Evolutionary conservation across 2,888 invertebrate species (phyloP).

Genomic region (Chrysodeixis includens): DNA sequence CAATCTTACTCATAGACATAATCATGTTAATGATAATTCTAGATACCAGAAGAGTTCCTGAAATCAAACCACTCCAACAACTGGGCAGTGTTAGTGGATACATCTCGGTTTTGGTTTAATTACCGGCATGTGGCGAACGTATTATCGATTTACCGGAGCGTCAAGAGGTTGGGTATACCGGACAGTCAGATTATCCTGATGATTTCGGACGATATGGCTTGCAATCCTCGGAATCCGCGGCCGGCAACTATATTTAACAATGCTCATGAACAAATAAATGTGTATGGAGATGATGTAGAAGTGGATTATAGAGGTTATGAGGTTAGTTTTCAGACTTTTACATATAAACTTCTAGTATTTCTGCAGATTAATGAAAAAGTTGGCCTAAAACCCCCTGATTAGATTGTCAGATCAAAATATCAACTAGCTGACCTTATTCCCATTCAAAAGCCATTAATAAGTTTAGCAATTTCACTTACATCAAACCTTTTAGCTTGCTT

Average conservation of each 20-base stretch:
- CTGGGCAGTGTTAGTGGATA: constrained; percentile 99
- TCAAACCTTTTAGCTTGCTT: too few relatives aligned
- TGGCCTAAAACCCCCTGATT: too few relatives aligned
- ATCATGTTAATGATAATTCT: constrained; percentile 41
- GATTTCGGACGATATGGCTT: constrained; percentile 99
- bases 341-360: too few relatives aligned
- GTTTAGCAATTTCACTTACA: too few relatives aligned
- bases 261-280: constrained; percentile 99
- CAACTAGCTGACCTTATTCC: too few relatives aligned
- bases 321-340: constrained; percentile 86
- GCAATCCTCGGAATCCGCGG: constrained; percentile 98
- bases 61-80: constrained; percentile 97
- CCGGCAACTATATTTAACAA: constrained; percentile 99
- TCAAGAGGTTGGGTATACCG: constrained; percentile 99
- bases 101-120: constrained; percentile 99
- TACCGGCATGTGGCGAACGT: constrained; percentile 99
- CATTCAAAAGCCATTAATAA: too few relatives aligned
- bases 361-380: too few relatives aligned
- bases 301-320: constrained; percentile 99
- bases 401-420: too few relatives aligned
- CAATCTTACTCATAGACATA: neutral
- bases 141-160: constrained; percentile 98
- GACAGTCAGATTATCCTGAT: constrained; percentile 99
- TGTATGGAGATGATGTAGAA: constrained; percentile 99
- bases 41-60: constrained; percentile 88